Conservation (phyloP, 2,888 invertebrate genomes). For the Rhabditoides inermis region DNA sequence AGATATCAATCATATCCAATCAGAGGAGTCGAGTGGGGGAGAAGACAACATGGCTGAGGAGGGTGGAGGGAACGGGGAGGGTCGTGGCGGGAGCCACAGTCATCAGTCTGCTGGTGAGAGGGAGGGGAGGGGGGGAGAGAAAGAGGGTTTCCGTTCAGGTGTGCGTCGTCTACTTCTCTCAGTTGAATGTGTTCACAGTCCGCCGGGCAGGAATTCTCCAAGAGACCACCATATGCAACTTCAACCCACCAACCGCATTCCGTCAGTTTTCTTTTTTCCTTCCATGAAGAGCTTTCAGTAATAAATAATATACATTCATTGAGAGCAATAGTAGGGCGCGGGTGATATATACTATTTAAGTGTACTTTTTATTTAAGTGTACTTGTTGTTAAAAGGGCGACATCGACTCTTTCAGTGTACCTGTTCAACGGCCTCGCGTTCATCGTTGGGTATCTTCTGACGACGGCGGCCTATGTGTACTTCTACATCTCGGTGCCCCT, state of each 20-base stretch:
- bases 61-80: too few relatives aligned
- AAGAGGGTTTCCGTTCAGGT: conserved; percentile 1
- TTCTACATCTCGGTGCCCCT: conserved; percentile 28
- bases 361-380: too few relatives aligned
- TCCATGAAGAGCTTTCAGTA: too few relatives aligned
- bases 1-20: too few relatives aligned
- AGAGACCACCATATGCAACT: conserved; percentile 14
- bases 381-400: background rate
- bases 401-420: conserved; percentile 10
- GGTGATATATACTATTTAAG: too few relatives aligned
- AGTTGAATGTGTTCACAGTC: background rate
- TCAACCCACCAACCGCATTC: conserved; percentile 14
- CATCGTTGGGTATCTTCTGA: conserved; percentile 25
- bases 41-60: too few relatives aligned
- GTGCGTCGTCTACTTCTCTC: conserved; percentile 5
- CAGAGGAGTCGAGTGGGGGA: too few relatives aligned
- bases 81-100: conserved; percentile 7
- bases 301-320: too few relatives aligned
- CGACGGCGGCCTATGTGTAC: conserved; percentile 27
- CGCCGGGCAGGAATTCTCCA: conserved; percentile 2
- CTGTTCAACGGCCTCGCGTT: conserved; percentile 24
- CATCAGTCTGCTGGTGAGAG: conserved; percentile 6
- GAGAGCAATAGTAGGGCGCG: too few relatives aligned
- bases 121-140: background rate
- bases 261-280: conserved; percentile 10